Base-by-base conservation (phyloP, 2,113 vertebrate genomes). In the Onychostoma macrolepis region DNA sequence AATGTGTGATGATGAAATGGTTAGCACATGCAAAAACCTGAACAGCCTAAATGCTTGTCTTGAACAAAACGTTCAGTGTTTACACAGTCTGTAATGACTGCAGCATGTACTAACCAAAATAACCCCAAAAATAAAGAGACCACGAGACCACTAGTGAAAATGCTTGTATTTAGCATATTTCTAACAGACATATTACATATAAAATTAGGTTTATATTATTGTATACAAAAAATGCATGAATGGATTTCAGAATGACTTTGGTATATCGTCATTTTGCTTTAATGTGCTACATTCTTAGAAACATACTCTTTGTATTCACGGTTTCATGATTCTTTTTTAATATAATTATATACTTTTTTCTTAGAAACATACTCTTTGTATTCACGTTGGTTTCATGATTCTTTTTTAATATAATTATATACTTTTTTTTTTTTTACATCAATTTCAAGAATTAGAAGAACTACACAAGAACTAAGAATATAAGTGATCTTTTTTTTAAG, bases 21-120 rank as follows among this genome's bases (percentile, higher is more conserved):
- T 84, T 56, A 74, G 45, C 45, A 13, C 48, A 84, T 84, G 82
- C 82, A 84, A 84, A 84, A 84, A 28, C 82, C 30, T 24, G 50
- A 74, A 74, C 28, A n/a, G 12, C 19, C 28, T 53, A 74, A 84
- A 84, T 74, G 38, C 65, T 6, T 24, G 28, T 71, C 81, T 53
- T 53, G 80, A 72, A 53, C 65, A 53, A 43, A 50, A 28, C 30
- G 33, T 38, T 24, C 33, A 19, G 38, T 48, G 33, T 69, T 13
- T 7, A 4, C 2, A 43, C 15, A 30, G 7, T 19, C 21, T 10
- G 24, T 26, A 80, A 65, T 45, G 80, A 30, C 38, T 43, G 80
- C 17, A 45, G 80, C 10, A 10, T 45, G 30, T 71, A 13, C 36
- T 19, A 30, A 30, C 15, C 15, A 48, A 30, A 48, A 67, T 43